A percentile compares a stretch with the other conserved stretches of the same genome.
phyloP scores from a whole-genome alignment of 2,888 invertebrate species.

The Hymenopus coronatus region DNA sequence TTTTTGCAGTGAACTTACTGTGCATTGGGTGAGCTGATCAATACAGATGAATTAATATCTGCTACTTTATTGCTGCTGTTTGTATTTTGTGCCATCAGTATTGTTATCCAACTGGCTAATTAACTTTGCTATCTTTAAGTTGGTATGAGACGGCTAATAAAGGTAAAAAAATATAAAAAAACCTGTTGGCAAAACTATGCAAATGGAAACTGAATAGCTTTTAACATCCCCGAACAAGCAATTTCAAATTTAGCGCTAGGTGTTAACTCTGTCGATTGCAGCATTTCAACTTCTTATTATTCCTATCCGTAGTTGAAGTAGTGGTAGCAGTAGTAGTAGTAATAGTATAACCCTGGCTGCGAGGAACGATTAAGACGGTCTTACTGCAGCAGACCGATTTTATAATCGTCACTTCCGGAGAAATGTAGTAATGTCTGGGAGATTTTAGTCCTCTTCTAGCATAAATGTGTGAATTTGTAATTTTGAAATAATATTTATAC shows the following conservation, averaged over 20 bases:
- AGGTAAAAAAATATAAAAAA: background rate
- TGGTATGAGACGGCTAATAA: background rate
- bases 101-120: background rate
- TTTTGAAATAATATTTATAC: background rate
- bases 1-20: background rate
- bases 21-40: background rate
- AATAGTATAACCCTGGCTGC: background rate
- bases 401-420: constrained; percentile 30
- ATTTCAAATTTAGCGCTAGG: background rate
- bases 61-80: background rate
- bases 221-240: background rate
- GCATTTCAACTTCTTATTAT: no score
- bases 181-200: background rate
- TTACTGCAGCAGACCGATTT: constrained; percentile 23
- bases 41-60: background rate
- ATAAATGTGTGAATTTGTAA: background rate
- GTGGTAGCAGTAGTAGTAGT: background rate
- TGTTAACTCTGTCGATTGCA: no score
- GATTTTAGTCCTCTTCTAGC: background rate
- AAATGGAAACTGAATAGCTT: background rate
- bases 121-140: background rate
- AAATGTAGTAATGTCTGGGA: background rate
- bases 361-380: background rate
- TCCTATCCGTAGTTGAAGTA: no score
- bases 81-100: background rate